These are phyloP conservation scores for Lasiurus borealis DNA, from an alignment of 2,113 vertebrate genomes.

Conservation along the genomic window DNA sequence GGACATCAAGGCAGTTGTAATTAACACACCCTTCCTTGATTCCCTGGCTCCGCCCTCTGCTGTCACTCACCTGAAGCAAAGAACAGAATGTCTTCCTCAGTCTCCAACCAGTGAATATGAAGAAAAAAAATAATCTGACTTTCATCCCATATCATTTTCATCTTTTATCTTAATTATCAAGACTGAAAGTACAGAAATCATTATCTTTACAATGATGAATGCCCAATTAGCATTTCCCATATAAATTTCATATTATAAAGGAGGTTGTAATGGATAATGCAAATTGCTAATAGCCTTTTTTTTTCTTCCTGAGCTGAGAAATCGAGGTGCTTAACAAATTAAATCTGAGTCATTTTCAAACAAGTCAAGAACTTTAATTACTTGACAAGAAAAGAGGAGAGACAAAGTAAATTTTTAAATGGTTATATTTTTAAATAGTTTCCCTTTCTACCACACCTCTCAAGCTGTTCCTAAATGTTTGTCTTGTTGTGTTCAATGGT, in stretches of 20 bases:
- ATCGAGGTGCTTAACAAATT: constrained; percentile 88
- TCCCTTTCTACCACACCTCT: constrained; percentile 81
- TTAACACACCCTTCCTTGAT: not conserved
- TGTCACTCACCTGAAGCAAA: constrained; percentile 65
- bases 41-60: not conserved
- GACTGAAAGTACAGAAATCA: constrained; percentile 88
- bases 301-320: constrained; percentile 84
- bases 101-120: constrained; percentile 81
- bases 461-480: constrained; percentile 79
- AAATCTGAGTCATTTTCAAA: constrained; percentile 88
- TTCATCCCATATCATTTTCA: constrained; percentile 86
- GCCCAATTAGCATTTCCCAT: constrained; percentile 89
- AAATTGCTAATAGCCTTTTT: constrained; percentile 87
- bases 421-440: constrained; percentile 83
- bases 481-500: constrained; percentile 79
- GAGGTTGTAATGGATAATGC: constrained; percentile 86
- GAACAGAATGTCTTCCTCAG: constrained; percentile 80
- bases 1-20: constrained; percentile 60
- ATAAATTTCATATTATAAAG: constrained; percentile 89
- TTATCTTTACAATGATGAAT: constrained; percentile 89
- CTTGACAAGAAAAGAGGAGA: constrained; percentile 80
- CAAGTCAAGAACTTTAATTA: constrained; percentile 89
- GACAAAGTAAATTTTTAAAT: constrained; percentile 82
- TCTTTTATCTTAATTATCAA: constrained; percentile 90
- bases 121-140: constrained; percentile 77